phyloP scores from a whole-genome alignment of 2,888 invertebrate species.

The Cheiracanthium punctorium region DNA sequence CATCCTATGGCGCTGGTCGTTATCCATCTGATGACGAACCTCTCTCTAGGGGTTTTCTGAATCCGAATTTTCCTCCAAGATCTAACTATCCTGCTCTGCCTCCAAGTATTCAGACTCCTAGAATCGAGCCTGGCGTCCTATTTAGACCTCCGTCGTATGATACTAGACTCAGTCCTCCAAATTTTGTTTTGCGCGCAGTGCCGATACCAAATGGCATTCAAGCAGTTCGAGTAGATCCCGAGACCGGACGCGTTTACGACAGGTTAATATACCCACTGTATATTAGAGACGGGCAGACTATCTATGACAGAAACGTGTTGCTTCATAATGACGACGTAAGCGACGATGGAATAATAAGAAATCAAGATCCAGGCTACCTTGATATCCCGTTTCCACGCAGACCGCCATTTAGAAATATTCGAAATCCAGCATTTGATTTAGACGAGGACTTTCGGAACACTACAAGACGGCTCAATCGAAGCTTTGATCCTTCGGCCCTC shows the following conservation, averaged over 20 bases:
- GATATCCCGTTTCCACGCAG: constrained; percentile 31
- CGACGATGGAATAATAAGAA: constrained; percentile 22
- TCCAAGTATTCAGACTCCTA: background rate
- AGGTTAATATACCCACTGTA: constrained; percentile 41
- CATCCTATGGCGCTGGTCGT: constrained; percentile 14
- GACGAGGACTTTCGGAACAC: background rate
- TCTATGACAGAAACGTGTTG: constrained; percentile 44
- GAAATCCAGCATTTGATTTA: constrained; percentile 12
- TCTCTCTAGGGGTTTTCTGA: constrained; percentile 21
- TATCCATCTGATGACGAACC: constrained; percentile 19
- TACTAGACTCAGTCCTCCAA: constrained; percentile 3
- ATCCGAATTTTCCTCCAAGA: constrained; percentile 25
- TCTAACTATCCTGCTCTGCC: constrained; percentile 13
- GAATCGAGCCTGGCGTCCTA: background rate
- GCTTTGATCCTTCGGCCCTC: constrained; percentile 20
- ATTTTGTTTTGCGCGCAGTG: constrained; percentile 56
- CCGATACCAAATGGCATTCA: constrained; percentile 67
- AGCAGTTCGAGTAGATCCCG: constrained; percentile 55
- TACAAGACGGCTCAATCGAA: constrained; percentile 2
- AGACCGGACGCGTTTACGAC: constrained; percentile 45
- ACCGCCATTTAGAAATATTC: constrained; percentile 6
- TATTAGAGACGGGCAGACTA: constrained; percentile 32
- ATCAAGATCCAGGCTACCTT: constrained; percentile 21
- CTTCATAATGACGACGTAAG: constrained; percentile 46
- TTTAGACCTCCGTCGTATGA: constrained; percentile 39